Percentiles rank a stretch among this genome's conserved stretches.
Conservation (phyloP, 2,797 vertebrate genomes). For the Cuculus canorus region DNA sequence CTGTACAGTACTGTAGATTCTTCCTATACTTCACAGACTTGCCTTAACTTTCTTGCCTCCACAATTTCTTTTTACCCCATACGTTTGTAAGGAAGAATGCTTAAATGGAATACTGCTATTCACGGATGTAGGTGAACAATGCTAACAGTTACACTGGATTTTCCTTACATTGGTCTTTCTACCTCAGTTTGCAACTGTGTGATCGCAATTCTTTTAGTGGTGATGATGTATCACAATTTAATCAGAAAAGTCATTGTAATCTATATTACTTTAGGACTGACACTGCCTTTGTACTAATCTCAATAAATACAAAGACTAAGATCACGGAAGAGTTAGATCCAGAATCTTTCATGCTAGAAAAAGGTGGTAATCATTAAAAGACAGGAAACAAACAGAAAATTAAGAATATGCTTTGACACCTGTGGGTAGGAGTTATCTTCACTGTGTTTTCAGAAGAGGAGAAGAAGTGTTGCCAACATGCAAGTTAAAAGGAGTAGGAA, state of each 20-base stretch:
- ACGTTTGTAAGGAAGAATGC: neutral
- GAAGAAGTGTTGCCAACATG: too few species aligned
- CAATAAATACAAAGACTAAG: too few species aligned
- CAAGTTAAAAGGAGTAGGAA: too few species aligned
- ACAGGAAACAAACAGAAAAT: too few species aligned
- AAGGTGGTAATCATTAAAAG: too few species aligned
- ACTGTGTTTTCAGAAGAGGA: too few species aligned
- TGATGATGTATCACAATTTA: neutral
- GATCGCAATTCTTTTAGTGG: neutral
- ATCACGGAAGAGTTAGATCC: too few species aligned
- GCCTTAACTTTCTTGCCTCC: neutral
- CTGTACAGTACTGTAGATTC: slow-evolving; percentile 63
- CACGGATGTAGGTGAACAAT: neutral
- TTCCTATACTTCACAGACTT: neutral
- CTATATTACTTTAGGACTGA: too few species aligned
- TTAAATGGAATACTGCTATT: neutral
- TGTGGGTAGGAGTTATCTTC: too few species aligned
- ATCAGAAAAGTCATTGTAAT: neutral
- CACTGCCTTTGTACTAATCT: too few species aligned
- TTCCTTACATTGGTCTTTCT: neutral
- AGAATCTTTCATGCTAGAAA: too few species aligned
- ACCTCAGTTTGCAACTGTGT: neutral
- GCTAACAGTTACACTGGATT: neutral
- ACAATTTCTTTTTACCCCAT: neutral
- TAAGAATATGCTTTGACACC: too few species aligned